phyloP scores from a whole-genome alignment of 2,113 vertebrate species.

The Parus major region DNA sequence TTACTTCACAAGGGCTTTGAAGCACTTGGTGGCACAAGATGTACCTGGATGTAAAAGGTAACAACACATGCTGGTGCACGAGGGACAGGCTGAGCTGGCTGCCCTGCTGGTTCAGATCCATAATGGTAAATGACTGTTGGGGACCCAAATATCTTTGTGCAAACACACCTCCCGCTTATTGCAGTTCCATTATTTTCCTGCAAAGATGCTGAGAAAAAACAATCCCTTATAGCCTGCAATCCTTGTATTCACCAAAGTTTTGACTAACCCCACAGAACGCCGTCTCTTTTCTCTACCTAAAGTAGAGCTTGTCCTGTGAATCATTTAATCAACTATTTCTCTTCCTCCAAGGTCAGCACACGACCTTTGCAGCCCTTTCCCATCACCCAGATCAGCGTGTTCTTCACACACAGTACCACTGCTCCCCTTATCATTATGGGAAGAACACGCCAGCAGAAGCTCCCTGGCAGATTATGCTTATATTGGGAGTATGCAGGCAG shows the following conservation, averaged over 20 bases:
- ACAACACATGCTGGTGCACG: fast-evolving
- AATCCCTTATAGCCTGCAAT: not conserved
- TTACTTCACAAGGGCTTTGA: not conserved
- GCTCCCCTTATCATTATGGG: not conserved
- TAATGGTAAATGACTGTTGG: not conserved
- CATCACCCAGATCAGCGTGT: not conserved
- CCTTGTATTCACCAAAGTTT: not conserved
- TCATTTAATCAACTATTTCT: not conserved
- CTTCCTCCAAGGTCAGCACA: not conserved
- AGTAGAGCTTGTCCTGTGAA: not conserved
- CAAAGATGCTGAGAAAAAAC: not conserved
- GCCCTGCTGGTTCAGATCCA: not conserved
- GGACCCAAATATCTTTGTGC: not conserved
- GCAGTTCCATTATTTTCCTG: not conserved
- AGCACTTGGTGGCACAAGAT: not conserved
- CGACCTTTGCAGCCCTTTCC: not conserved
- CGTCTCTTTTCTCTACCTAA: not conserved
- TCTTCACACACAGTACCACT: not conserved
- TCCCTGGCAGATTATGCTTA: not conserved
- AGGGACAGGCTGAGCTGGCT: not conserved
- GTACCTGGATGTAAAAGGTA: not conserved
- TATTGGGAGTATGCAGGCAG: not conserved
- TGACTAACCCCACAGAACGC: not conserved
- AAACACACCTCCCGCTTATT: not conserved
- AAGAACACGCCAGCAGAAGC: not conserved